phyloP scores from a whole-genome alignment of 2,797 vertebrate genomes.

The Crenichthys baileyi region DNA sequence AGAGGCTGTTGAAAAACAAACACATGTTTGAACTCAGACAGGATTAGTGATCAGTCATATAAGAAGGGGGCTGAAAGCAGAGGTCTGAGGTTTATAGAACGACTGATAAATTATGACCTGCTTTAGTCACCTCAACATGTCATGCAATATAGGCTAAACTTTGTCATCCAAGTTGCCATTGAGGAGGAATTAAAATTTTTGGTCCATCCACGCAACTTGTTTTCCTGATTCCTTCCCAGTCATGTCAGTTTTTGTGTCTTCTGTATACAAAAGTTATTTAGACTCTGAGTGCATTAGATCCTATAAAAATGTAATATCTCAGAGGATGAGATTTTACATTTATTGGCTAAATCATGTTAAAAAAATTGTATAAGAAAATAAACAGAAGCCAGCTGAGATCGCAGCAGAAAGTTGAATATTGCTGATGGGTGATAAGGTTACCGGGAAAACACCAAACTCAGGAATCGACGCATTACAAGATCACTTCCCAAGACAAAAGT shows the following conservation, averaged over 20 bases:
- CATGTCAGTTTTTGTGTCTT: not conserved
- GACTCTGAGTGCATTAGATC: not conserved
- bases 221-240: not conserved
- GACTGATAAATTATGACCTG: conserved; percentile 55
- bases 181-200: conserved; percentile 9
- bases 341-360: not conserved
- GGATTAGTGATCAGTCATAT: conserved; percentile 60
- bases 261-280: not conserved
- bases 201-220: not conserved
- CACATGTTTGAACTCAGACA: conserved; percentile 70
- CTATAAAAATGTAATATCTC: not conserved
- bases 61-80: conserved; percentile 39
- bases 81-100: conserved; percentile 48
- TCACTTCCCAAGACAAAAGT: not conserved
- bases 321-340: not conserved
- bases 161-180: conserved; percentile 34
- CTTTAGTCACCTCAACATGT: conserved; percentile 18
- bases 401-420: not conserved
- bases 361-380: not conserved
- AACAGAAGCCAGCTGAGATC: not conserved
- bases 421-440: not conserved
- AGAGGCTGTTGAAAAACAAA: conserved; percentile 71
- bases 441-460: not conserved
- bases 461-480: not conserved
- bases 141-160: conserved; percentile 27